Percentiles rank a stretch among this genome's conserved stretches.
These are phyloP conservation scores for Cyprinella venusta DNA, from an alignment of 2,797 vertebrate genomes.

Conservation along the genomic window DNA sequence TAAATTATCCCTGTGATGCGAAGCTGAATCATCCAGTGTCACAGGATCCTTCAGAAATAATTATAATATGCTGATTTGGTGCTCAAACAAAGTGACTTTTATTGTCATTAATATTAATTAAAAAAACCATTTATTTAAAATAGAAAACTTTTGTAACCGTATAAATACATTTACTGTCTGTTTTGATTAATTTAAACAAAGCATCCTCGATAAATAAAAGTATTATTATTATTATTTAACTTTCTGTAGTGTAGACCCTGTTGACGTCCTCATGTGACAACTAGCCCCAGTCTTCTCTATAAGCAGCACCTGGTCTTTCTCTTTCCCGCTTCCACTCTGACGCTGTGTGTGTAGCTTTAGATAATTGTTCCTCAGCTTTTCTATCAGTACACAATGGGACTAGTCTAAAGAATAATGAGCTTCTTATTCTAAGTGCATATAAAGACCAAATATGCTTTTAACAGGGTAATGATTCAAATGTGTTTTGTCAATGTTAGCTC, in stretches of 20 bases:
- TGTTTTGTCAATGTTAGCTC: conserved; percentile 38
- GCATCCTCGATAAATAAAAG: background rate
- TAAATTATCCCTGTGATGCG: no score
- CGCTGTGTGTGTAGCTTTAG: background rate
- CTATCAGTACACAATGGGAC: conserved; percentile 12
- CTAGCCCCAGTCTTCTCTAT: background rate
- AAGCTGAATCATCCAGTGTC: background rate
- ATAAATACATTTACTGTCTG: background rate
- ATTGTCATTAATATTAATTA: background rate
- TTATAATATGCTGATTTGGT: background rate
- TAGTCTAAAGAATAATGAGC: conserved; percentile 20
- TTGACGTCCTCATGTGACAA: background rate
- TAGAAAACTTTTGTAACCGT: background rate
- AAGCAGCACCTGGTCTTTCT: conserved; percentile 21
- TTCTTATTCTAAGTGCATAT: conserved; percentile 19
- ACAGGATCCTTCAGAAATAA: background rate
- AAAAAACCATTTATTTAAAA: no score
- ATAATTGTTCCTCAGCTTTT: conserved; percentile 1
- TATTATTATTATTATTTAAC: background rate
- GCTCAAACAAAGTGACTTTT: background rate
- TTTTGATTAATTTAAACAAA: background rate
- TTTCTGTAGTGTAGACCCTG: background rate
- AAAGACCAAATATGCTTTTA: conserved; percentile 39
- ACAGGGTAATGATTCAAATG: conserved; percentile 33
- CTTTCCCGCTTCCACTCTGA: background rate